Percentiles rank a stretch among this genome's conserved stretches.
These are phyloP conservation scores for Panurus biarmicus DNA, from an alignment of 2,113 vertebrate species.

Conservation along the genomic window DNA sequence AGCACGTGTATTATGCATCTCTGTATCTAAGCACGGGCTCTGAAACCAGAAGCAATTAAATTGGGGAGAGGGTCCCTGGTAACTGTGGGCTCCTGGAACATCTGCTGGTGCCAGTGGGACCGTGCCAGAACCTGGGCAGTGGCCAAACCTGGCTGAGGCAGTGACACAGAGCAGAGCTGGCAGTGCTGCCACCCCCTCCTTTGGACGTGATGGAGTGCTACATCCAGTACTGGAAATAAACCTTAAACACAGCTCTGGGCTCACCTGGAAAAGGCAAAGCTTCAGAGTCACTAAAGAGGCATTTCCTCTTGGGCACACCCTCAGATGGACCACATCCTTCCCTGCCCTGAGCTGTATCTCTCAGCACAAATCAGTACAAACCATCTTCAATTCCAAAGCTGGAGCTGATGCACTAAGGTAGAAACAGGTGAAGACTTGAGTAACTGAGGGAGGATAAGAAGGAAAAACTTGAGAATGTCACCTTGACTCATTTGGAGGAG, in stretches of 20 bases:
- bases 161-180: background rate
- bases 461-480: background rate
- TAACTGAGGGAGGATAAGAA: background rate
- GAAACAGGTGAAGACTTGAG: background rate
- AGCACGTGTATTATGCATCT: background rate
- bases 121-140: rapidly evolving
- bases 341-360: background rate
- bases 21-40: background rate
- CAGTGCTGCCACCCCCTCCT: background rate
- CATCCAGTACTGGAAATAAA: background rate
- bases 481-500: background rate
- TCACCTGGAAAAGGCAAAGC: background rate
- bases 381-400: rapidly evolving
- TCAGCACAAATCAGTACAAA: rapidly evolving
- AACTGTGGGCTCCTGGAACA: background rate
- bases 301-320: background rate
- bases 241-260: background rate
- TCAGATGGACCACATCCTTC: background rate
- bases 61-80: background rate
- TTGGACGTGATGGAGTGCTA: background rate
- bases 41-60: background rate
- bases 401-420: background rate
- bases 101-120: rapidly evolving
- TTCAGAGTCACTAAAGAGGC: background rate
- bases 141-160: background rate